Evolutionary conservation across 1,140 invertebrate genomes (phyloP), one percentile per base, ranked within the genome.

Genomic region (Drosophila pachea): DNA sequence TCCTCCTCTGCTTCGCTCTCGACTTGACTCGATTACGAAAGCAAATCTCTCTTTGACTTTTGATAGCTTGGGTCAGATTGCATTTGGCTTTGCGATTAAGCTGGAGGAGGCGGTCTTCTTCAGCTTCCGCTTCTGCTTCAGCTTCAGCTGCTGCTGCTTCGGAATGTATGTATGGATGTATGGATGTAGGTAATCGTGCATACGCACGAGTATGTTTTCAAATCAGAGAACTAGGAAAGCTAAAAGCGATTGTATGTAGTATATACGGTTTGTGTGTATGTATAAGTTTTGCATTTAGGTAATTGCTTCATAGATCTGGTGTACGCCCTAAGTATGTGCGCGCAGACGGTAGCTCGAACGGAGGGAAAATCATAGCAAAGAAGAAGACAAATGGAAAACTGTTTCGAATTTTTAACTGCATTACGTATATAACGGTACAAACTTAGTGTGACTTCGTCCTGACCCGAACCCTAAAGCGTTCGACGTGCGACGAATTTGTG

Each of bases 241-340:
- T 84, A 84, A 86, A 84, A 84, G 81, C 81, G 86, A 77, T 84
- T 84, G 63, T 83, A 66, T 78, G 68, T 76, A 77, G 55, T 59
- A 35, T 61, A 36, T 76, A 67, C 29, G 60, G 31, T 56, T 63
- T 54, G 49, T 73, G 58, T 83, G 38, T 82, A 43, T 52, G 9
- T 50, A 71, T 32, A 49, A 8, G 7, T 50, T 61, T 67, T 68
- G 55, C 74, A 78, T 69, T 67, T 69, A 40, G 38, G 45, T 55
- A 62, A 63, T 73, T 67, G 53, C 53, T 61, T 68, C 47, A 47
- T 58, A 59, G 66, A 78, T 74, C 66, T 74, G 54, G 70, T 74
- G 74, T 74, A 83, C 74, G 75, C 71, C 35, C 16, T 35, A 48
- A 22, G 22, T 22, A 3, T 8, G 58, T 42, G 43, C 36, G n/a